Conservation (phyloP, 2,113 vertebrate genomes). For the Megaceryle maxima region DNA sequence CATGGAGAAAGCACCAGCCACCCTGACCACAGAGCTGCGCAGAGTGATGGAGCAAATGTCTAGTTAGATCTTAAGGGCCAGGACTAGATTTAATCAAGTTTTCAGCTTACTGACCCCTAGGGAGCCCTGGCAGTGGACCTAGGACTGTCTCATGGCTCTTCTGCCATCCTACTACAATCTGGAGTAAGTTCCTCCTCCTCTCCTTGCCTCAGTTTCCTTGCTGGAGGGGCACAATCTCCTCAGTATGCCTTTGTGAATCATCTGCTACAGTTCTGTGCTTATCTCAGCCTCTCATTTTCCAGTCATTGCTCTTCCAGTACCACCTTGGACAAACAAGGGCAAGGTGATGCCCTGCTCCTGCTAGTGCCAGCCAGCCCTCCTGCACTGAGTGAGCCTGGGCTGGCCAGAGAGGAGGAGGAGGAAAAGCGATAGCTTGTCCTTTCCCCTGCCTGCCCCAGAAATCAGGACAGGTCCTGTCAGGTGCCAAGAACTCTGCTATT, state of each 20-base stretch:
- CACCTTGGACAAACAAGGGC: not conserved
- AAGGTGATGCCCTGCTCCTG: not conserved
- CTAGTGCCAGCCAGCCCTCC: not conserved
- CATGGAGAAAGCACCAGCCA: not conserved
- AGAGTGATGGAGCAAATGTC: not conserved
- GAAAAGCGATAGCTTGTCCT: not conserved
- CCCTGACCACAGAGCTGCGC: not conserved
- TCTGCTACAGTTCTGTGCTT: not conserved
- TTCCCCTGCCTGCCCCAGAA: not conserved
- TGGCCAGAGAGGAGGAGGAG: not conserved
- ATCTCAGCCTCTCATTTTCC: not conserved
- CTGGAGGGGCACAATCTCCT: not conserved
- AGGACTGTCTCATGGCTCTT: not conserved
- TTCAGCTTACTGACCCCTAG: not conserved
- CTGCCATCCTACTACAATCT: not conserved
- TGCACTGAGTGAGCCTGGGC: not conserved
- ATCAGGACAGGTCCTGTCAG: not conserved
- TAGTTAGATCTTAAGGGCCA: not conserved
- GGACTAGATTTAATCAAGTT: not conserved
- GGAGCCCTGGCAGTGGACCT: not conserved
- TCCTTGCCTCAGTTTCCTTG: not conserved
- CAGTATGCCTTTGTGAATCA: not conserved
- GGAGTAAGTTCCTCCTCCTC: not conserved
- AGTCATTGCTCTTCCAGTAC: not conserved
- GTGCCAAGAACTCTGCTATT: slow-evolving; percentile 6